Conservation (phyloP, 2,797 vertebrate species). For the Enteromius argenteus region DNA sequence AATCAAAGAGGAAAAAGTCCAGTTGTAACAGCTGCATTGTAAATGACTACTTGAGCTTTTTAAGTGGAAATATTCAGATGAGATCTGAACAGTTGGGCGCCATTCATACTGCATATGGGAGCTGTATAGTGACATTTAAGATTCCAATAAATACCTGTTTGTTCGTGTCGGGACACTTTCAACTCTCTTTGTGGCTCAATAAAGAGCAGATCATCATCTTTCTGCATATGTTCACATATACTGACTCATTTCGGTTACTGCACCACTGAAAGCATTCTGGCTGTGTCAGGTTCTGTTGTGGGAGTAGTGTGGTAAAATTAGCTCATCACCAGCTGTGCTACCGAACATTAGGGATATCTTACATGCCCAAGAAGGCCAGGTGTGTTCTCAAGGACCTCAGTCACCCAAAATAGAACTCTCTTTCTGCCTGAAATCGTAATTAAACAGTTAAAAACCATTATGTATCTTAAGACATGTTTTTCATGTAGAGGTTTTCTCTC, state of each 20-base stretch:
- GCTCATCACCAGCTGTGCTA: not conserved
- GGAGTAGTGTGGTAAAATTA: slow-evolving; percentile 8
- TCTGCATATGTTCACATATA: slow-evolving; percentile 6
- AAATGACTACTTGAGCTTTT: slow-evolving; percentile 11
- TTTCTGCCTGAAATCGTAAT: not conserved
- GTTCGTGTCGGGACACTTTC: not conserved
- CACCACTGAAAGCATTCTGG: not conserved
- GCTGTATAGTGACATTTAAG: not conserved
- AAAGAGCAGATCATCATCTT: not conserved
- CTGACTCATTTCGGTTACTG: not conserved
- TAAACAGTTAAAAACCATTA: not conserved
- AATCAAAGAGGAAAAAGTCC: not conserved
- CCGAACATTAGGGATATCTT: not conserved
- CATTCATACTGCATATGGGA: not conserved
- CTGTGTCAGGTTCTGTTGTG: slow-evolving; percentile 9
- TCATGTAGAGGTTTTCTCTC: not conserved
- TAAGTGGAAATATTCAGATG: not conserved
- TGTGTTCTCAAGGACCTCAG: not conserved
- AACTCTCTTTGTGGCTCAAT: not conserved
- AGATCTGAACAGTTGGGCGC: not conserved
- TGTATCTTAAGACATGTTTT: not conserved
- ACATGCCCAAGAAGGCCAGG: not conserved
- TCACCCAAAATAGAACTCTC: not conserved
- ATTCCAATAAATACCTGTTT: not conserved
- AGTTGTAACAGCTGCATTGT: slow-evolving; percentile 5